phyloP scores from a whole-genome alignment of 2,888 invertebrate genomes.

The Torymus tubicola region DNA sequence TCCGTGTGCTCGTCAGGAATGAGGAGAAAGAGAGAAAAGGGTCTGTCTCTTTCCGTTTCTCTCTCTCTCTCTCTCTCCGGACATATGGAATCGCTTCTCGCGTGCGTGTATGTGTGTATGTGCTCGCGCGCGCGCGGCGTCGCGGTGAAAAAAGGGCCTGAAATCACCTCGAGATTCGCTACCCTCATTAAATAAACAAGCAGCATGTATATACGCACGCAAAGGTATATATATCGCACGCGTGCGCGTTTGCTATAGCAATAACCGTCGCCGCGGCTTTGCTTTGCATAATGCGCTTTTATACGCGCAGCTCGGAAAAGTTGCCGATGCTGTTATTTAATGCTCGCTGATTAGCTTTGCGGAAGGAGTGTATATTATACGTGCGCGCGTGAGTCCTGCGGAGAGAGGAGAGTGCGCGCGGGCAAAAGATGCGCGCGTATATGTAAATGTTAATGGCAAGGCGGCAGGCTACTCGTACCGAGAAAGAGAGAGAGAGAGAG shows the following conservation, averaged over 20 bases:
- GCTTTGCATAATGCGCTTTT: conserved; percentile 41
- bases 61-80: conserved; percentile 17
- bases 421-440: too few relatives aligned
- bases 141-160: conserved; percentile 61
- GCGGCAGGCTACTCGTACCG: too few relatives aligned
- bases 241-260: neutral
- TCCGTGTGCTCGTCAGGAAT: conserved; percentile 5
- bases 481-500: too few relatives aligned
- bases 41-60: conserved; percentile 36
- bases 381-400: neutral
- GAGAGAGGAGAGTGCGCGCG: too few relatives aligned
- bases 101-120: conserved; percentile 49
- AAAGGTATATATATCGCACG: neutral
- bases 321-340: conserved; percentile 37
- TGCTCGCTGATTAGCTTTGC: conserved; percentile 45
- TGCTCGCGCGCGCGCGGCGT: neutral
- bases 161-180: conserved; percentile 76
- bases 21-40: conserved; percentile 39
- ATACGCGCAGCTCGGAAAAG: conserved; percentile 22
- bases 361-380: conserved; percentile 2
- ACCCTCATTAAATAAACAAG: conserved; percentile 75
- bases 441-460: too few relatives aligned
- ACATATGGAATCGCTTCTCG: conserved; percentile 49
- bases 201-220: conserved; percentile 68
- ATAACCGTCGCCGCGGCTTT: conserved; percentile 2